Evolutionary conservation across 2,888 invertebrate species (phyloP).

Genomic region (Taenaris catops): DNA sequence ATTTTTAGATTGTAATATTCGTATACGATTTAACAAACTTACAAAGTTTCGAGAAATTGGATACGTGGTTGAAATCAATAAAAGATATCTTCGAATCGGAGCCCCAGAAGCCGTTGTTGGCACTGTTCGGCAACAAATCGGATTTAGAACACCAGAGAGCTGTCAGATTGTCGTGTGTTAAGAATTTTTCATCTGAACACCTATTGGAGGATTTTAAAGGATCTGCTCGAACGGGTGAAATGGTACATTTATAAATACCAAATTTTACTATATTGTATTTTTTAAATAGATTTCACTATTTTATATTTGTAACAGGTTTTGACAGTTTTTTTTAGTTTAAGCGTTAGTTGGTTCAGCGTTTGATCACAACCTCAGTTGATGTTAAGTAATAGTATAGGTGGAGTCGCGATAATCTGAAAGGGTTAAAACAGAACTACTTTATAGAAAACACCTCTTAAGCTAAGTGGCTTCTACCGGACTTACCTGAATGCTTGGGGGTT

Average conservation of each 20-base stretch:
- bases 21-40: constrained; percentile 92
- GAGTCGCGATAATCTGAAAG: too few relatives aligned
- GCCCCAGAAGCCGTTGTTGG: constrained; percentile 75
- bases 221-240: constrained; percentile 87
- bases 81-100: constrained; percentile 59
- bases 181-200: constrained; percentile 82
- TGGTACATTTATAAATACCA: constrained; percentile 74
- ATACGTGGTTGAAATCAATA: constrained; percentile 83
- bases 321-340: too few relatives aligned
- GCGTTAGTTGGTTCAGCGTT: too few relatives aligned
- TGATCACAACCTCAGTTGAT: too few relatives aligned
- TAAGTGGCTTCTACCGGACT: too few relatives aligned
- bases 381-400: too few relatives aligned
- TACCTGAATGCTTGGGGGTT: too few relatives aligned
- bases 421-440: too few relatives aligned
- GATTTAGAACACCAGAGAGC: constrained; percentile 87
- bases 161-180: constrained; percentile 82
- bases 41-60: constrained; percentile 88
- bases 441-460: too few relatives aligned
- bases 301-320: too few relatives aligned
- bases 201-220: constrained; percentile 81
- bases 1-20: constrained; percentile 85
- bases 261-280: neutral
- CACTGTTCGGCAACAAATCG: constrained; percentile 85
- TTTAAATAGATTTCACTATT: neutral